Conservation (phyloP, 2,113 vertebrate genomes). For the Podilymbus podiceps region DNA sequence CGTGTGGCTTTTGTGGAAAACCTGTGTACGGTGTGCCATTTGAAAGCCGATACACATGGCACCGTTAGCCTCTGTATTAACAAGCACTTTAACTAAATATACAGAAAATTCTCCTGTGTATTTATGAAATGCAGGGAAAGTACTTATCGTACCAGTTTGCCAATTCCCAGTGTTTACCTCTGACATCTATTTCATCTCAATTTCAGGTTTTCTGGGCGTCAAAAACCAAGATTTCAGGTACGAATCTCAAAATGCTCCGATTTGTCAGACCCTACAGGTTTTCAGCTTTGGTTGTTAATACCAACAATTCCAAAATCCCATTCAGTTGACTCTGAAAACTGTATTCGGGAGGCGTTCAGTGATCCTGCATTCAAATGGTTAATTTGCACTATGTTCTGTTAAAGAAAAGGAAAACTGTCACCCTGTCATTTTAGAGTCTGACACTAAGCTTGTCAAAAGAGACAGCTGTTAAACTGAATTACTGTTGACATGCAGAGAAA, state of each 20-base stretch:
- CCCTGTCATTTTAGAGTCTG: constrained; percentile 79
- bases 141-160: background rate
- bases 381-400: constrained; percentile 74
- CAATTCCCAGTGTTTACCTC: background rate
- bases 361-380: constrained; percentile 69
- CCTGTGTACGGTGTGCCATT: no score
- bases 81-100: background rate
- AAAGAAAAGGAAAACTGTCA: constrained; percentile 77
- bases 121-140: background rate
- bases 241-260: background rate
- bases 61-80: background rate
- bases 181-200: background rate
- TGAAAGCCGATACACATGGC: background rate
- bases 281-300: background rate
- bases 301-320: constrained; percentile 8
- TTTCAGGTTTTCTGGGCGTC: background rate
- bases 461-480: constrained; percentile 86
- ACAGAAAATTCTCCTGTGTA: background rate
- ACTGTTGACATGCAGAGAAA: constrained; percentile 78
- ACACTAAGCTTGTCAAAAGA: constrained; percentile 83
- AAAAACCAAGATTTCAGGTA: background rate
- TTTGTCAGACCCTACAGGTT: background rate
- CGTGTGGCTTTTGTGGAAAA: background rate
- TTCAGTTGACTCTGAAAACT: background rate
- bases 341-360: background rate